Conservation (phyloP, 2,888 invertebrate species). For the Polia nebulosa region DNA sequence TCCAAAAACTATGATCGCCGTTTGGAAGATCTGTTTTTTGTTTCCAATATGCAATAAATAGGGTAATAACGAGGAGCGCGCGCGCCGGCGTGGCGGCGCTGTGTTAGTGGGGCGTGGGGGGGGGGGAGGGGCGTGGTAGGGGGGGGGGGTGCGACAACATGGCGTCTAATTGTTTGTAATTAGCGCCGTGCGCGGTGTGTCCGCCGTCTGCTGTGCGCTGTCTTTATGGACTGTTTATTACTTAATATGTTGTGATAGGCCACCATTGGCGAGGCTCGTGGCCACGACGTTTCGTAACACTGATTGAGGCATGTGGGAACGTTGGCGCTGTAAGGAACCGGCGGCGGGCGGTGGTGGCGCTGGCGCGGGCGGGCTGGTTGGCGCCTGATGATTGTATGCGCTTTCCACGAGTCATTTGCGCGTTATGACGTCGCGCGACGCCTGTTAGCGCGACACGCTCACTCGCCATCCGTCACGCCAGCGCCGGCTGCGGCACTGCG, state of each 20-base stretch:
- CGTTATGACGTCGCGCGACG: conserved; percentile 51
- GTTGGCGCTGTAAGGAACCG: conserved; percentile 56
- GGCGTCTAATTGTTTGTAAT: conserved; percentile 88
- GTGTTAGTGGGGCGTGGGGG: conserved; percentile 55
- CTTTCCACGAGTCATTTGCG: conserved; percentile 58
- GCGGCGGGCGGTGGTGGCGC: conserved; percentile 29
- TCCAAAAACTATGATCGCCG: conserved; percentile 74
- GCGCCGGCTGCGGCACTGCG: not conserved
- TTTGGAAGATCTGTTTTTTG: conserved; percentile 78
- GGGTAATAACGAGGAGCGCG: conserved; percentile 77
- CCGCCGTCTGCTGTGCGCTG: conserved; percentile 64
- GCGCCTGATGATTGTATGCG: conserved; percentile 61
- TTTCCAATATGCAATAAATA: conserved; percentile 88
- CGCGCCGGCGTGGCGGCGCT: conserved; percentile 67
- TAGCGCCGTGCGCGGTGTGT: conserved; percentile 76
- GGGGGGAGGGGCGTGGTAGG: conserved; percentile 66
- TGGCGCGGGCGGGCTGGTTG: conserved; percentile 48
- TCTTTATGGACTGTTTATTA: conserved; percentile 88
- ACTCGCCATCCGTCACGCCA: conserved; percentile 12
- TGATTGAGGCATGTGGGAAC: conserved; percentile 73
- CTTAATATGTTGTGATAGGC: conserved; percentile 85
- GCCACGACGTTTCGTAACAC: conserved; percentile 70
- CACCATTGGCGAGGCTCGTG: conserved; percentile 66
- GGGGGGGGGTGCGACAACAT: conserved; percentile 77
- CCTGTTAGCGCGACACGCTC: conserved; percentile 46